Evolutionary conservation across 2,888 invertebrate genomes (phyloP).

Genomic region (Orthosia gothica): DNA sequence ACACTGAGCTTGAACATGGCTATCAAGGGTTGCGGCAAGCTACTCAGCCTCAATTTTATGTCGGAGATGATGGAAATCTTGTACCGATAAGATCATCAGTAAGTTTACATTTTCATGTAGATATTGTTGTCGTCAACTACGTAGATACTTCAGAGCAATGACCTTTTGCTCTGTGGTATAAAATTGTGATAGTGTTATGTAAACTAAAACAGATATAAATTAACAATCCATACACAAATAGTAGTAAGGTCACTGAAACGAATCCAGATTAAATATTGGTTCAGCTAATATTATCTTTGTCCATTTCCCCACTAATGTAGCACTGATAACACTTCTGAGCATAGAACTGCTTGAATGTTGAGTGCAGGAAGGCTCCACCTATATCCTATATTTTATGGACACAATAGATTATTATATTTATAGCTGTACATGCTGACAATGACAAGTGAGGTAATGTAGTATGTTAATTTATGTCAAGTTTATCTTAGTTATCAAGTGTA

Average conservation of each 20-base stretch:
- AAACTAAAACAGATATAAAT: conserved; percentile 51
- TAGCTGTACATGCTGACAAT: conserved; percentile 82
- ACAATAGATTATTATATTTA: conserved; percentile 78
- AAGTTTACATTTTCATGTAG: conserved; percentile 80
- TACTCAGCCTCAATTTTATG: conserved; percentile 93
- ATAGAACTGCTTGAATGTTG: conserved; percentile 48
- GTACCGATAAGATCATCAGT: conserved; percentile 91
- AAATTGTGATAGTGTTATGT: conserved; percentile 53
- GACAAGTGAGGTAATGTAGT: conserved; percentile 88
- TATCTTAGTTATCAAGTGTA: conserved; percentile 86
- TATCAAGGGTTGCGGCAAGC: conserved; percentile 96
- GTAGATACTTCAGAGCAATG: conserved; percentile 41
- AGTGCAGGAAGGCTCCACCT: conserved; percentile 48
- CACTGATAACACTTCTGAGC: conserved; percentile 54
- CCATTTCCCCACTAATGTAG: conserved; percentile 50
- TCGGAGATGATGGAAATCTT: conserved; percentile 93
- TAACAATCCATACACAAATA: conserved; percentile 37
- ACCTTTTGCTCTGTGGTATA: conserved; percentile 34
- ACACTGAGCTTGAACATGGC: conserved; percentile 98
- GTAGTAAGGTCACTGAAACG: conserved; percentile 40
- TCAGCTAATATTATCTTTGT: conserved; percentile 53
- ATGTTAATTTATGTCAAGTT: conserved; percentile 88
- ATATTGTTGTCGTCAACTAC: conserved; percentile 29
- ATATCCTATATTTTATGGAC: conserved; percentile 61
- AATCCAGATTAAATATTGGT: conserved; percentile 56